Base-by-base conservation (phyloP, 1,140 invertebrate species). In the Harpegnathos saltator region DNA sequence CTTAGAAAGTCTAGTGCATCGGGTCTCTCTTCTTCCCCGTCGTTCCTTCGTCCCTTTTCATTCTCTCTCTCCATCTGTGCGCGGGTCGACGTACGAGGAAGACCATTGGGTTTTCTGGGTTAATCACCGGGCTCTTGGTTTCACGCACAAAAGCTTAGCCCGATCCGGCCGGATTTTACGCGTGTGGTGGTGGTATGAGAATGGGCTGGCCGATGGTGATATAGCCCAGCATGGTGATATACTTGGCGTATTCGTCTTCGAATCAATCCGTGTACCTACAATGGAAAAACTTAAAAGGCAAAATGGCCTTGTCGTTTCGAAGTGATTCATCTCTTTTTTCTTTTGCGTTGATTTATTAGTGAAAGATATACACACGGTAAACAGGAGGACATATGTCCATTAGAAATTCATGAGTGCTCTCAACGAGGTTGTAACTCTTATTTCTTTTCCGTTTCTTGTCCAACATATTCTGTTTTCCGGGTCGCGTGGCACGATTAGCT, bases 31-130 rank as follows among this genome's bases (percentile, higher is more conserved):
- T 65, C 77, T 84, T 74, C 38, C 33, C 38, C 4, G 22, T 58
- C 15, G 29, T 54, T 50, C 26, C 54, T 52, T 65, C n/a, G 26
- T 72, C 63, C 50, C 68, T 84, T 82, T 85, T 50, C 73, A 38
- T 38, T 29, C 61, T 77, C 69, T 81, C 56, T 77, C 69, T 81
- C 56, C 48, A 75, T 85, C 38, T 66, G 38, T 56, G 82, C 26
- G 59, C 84, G 62, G 86, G 86, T 90, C 86, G 86, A 85, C 58
- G 86, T 86, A 89, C 87, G 65, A 81, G 68, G 61, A 44, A 83
- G 84, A 90, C 72, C 85, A 88, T 82, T 59, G 82, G 83, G 72
- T 86, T 91, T 90, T 91, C 84, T 91, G 69, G 85, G 88, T 91
- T 92, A 91, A 91, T 91, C 85, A 84, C 56, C 82, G 65, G 71